Base-by-base conservation (phyloP, 23 tunicate genomes). In the Botrylloides violaceus region DNA sequence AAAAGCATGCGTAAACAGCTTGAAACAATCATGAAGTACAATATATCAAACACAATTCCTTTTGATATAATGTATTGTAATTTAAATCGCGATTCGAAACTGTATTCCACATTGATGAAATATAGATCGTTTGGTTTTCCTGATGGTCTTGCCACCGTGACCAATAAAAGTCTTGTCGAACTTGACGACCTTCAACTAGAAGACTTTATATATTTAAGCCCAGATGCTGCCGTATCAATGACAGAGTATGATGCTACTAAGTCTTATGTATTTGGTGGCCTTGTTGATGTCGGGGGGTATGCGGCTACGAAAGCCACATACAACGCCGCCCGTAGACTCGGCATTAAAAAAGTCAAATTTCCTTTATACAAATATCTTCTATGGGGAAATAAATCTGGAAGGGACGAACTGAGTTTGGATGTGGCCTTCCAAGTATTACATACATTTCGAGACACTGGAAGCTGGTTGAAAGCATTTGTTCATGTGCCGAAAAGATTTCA, bases 371-470 rank as follows among this genome's bases (percentile, higher is more conserved):
- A 36, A 20, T 84, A 84, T 47, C 58, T 84, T 19, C 33, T 28
- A 18, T 84, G 92, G 92, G 92, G 92, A 3, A 76, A 77, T 37
- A 49, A 37, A 6, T 65, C 77, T 53, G 83, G 83, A 2, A 64
- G 75, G 34, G 36, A 4, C 30, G 77, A 72, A 6, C 68, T 84
- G 9, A 62, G 79, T 34, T 28, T 84, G 15, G 58, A 79, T 50
- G 49, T 57, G 0, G 64, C 65, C 3, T 64, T 71, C 26, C 32
- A 78, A 39, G 55, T 84, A 28, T 36, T 84, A 22, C 66, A n/a
- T 3, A 65, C 79, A 2, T 61, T 77, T 19, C 76, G 81, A 29
- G 61, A 33, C 1, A 78, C 80, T 23, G 83, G 80, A 21, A 59
- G 59, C 58, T 84, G 92, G 92, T 38, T 73, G 22, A 60, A 72